phyloP scores from a whole-genome alignment of 2,888 invertebrate genomes.

The Euplagia quadripunctaria region DNA sequence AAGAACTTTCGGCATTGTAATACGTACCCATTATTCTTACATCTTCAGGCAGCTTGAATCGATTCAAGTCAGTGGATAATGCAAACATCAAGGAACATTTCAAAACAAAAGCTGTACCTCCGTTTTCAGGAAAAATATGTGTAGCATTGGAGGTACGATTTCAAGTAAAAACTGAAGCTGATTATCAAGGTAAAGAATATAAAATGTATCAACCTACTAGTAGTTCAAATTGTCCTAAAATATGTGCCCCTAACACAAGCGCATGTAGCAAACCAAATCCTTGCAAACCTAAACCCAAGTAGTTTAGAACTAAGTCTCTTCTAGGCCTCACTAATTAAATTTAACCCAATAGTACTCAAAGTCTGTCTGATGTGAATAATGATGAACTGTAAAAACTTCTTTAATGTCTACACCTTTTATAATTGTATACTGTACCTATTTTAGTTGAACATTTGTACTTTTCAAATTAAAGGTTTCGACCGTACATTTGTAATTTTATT shows the following conservation, averaged over 20 bases:
- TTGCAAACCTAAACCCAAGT: background rate
- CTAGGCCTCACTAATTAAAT: too few species aligned
- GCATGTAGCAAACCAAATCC: background rate
- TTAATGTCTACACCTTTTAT: background rate
- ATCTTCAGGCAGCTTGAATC: conserved; percentile 2
- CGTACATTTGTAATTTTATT: background rate
- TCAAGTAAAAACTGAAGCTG: background rate
- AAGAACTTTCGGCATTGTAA: too few species aligned
- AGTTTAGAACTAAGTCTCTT: background rate
- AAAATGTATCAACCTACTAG: background rate
- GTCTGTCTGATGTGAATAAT: background rate
- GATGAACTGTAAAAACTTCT: background rate
- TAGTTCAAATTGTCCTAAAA: background rate
- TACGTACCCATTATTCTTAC: too few species aligned
- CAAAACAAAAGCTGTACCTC: background rate
- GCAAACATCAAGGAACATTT: background rate
- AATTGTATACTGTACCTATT: background rate
- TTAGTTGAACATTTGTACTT: background rate
- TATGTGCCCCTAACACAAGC: background rate
- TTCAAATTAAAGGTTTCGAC: background rate
- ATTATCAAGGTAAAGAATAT: background rate
- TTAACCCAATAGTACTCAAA: background rate
- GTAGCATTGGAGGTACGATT: conserved; percentile 3
- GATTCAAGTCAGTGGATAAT: background rate
- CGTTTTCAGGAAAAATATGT: background rate